A percentile compares a stretch with the other conserved stretches of the same genome.
phyloP scores from a whole-genome alignment of 2,113 vertebrate species.

The Tonatia bakeri region DNA sequence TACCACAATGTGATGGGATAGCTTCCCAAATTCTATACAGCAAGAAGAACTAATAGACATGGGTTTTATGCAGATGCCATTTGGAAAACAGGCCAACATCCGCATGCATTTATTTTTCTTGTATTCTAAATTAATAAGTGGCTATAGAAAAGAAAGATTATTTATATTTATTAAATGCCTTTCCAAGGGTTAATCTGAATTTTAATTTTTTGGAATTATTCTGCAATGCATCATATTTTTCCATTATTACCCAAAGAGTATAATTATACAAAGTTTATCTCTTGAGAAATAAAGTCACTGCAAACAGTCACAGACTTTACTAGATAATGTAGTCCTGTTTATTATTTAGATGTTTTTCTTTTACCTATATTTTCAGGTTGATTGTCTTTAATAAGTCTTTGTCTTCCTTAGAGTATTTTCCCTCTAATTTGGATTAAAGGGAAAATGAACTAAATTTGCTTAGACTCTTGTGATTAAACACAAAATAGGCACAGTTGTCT shows the following conservation, averaged over 20 bases:
- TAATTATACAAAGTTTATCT: neutral
- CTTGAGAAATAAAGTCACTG: neutral
- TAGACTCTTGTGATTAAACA: neutral
- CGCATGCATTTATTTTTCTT: neutral
- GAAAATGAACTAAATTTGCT: neutral
- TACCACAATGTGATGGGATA: neutral
- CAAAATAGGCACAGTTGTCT: neutral
- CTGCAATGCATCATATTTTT: neutral
- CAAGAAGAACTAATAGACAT: neutral
- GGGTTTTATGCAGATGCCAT: neutral
- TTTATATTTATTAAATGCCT: neutral
- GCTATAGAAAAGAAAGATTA: neutral
- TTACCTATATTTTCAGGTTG: neutral
- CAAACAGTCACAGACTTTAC: neutral
- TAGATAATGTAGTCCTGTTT: neutral
- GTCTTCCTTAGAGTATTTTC: neutral
- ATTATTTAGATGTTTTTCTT: neutral
- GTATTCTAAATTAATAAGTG: neutral
- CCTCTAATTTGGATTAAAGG: neutral
- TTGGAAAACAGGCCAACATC: neutral
- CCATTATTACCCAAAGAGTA: neutral
- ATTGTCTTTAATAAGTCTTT: neutral
- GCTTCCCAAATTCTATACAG: neutral
- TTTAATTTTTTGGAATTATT: neutral
- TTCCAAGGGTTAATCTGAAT: neutral